Evolutionary conservation across 2,888 invertebrate genomes (phyloP).

Genomic region (Alviniconcha strummeri): DNA sequence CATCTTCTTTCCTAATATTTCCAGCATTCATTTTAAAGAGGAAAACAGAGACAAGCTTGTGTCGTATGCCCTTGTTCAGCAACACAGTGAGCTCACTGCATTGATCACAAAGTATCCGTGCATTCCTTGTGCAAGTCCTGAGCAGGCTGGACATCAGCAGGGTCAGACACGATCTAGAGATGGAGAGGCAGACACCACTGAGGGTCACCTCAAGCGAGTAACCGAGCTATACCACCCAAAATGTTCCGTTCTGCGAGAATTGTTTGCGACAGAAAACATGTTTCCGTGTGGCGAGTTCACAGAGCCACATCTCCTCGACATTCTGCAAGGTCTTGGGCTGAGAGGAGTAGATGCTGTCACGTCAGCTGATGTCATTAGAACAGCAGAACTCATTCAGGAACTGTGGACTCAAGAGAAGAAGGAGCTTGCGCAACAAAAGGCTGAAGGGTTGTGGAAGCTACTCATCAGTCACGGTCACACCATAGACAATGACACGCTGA

Average conservation of each 20-base stretch:
- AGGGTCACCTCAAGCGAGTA: slow-evolving; percentile 25
- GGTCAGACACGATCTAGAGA: too few relatives aligned
- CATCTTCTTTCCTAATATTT: slow-evolving; percentile 52
- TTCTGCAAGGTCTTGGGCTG: too few relatives aligned
- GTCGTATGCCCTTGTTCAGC: slow-evolving; percentile 43
- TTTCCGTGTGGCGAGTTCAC: too few relatives aligned
- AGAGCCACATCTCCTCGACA: too few relatives aligned
- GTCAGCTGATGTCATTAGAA: slow-evolving; percentile 43
- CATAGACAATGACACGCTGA: neutral
- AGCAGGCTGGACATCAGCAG: slow-evolving; percentile 1
- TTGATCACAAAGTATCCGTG: slow-evolving; percentile 48
- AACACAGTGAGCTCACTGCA: slow-evolving; percentile 47
- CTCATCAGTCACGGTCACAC: neutral
- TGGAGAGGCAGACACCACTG: too few relatives aligned
- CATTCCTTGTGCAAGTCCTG: slow-evolving; percentile 53
- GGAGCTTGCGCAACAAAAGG: neutral
- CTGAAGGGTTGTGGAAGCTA: slow-evolving; percentile 1
- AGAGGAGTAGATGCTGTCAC: slow-evolving; percentile 40
- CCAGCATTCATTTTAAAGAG: slow-evolving; percentile 22
- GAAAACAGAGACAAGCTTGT: slow-evolving; percentile 42
- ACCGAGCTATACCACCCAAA: slow-evolving; percentile 15
- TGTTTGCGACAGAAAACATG: too few relatives aligned
- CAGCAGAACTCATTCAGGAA: slow-evolving; percentile 36
- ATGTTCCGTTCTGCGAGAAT: neutral
- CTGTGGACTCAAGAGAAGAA: neutral